phyloP scores from a whole-genome alignment of 2,888 invertebrate genomes.

The Scaptomyza caliginosa region DNA sequence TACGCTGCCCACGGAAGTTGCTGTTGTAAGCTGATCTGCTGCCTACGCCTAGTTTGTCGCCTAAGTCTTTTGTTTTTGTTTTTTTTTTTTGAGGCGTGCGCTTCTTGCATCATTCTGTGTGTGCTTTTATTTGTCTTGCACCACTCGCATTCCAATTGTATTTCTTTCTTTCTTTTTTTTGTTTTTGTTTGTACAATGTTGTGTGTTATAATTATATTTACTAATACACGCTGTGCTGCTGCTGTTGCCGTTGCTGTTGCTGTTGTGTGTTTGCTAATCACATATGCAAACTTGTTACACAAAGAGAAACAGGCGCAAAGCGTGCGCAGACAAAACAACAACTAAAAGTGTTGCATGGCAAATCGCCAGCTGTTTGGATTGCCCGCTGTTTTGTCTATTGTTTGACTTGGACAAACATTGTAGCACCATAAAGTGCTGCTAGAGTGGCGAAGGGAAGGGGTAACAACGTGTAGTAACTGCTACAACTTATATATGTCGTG shows the following conservation, averaged over 20 bases:
- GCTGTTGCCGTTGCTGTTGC: no score
- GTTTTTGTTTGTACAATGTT: slow-evolving; percentile 1
- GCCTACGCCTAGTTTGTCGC: slow-evolving; percentile 58
- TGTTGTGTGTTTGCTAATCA: slow-evolving; percentile 63
- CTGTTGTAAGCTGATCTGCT: slow-evolving; percentile 20
- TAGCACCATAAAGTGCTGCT: slow-evolving; percentile 7
- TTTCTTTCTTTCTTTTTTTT: not conserved
- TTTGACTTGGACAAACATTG: slow-evolving; percentile 59
- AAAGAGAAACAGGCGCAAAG: slow-evolving; percentile 50
- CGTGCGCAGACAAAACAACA: slow-evolving; percentile 56
- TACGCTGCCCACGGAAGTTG: slow-evolving; percentile 29
- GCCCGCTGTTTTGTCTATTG: slow-evolving; percentile 52
- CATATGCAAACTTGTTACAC: slow-evolving; percentile 77
- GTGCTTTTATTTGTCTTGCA: slow-evolving; percentile 17
- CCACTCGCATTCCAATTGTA: slow-evolving; percentile 48
- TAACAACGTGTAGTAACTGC: not conserved
- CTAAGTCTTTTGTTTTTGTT: slow-evolving; percentile 48
- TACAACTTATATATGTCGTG: slow-evolving; percentile 1
- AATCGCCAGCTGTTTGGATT: slow-evolving; percentile 62
- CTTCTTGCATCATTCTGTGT: slow-evolving; percentile 32
- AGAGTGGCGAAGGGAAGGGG: not conserved
- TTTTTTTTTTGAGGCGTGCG: slow-evolving; percentile 26
- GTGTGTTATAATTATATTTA: slow-evolving; percentile 74
- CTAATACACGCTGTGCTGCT: slow-evolving; percentile 58
- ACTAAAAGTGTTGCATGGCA: slow-evolving; percentile 58